Evolutionary conservation across 2,797 vertebrate genomes (phyloP).

Genomic region (Gymnoscopelus braueri): DNA sequence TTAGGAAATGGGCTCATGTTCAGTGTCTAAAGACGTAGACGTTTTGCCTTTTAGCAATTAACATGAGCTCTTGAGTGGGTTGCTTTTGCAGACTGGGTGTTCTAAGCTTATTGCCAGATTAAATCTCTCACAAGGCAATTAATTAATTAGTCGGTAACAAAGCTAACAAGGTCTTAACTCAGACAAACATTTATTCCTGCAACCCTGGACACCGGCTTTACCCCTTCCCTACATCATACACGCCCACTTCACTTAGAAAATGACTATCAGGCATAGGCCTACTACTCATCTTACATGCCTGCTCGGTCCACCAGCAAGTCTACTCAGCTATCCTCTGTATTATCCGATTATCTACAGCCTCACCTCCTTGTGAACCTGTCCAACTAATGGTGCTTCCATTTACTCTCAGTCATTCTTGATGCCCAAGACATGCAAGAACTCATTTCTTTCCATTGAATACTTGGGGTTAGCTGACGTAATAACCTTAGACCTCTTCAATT

Average conservation of each 20-base stretch:
- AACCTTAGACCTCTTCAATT: slow-evolving; percentile 6
- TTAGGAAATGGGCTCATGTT: slow-evolving; percentile 3
- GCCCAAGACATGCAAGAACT: slow-evolving; percentile 17
- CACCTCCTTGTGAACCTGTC: slow-evolving; percentile 40
- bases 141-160: slow-evolving; percentile 8
- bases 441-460: slow-evolving; percentile 27
- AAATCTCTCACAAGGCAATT: background rate
- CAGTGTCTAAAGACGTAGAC: background rate
- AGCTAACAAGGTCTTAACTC: background rate
- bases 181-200: background rate
- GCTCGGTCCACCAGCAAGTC: slow-evolving; percentile 48
- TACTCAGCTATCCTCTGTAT: slow-evolving; percentile 58
- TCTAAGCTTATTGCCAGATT: background rate
- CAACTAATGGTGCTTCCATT: slow-evolving; percentile 19
- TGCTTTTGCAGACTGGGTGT: slow-evolving; percentile 4
- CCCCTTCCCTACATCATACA: slow-evolving; percentile 11
- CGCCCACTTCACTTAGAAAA: slow-evolving; percentile 41
- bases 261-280: slow-evolving; percentile 47
- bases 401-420: slow-evolving; percentile 10
- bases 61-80: background rate
- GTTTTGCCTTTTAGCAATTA: slow-evolving; percentile 2
- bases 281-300: slow-evolving; percentile 68
- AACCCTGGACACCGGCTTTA: slow-evolving; percentile 13
- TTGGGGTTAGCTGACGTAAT: slow-evolving; percentile 30
- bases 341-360: slow-evolving; percentile 67